Base-by-base conservation (phyloP, 1,140 invertebrate species). In the Pentalonia nigronervosa region DNA sequence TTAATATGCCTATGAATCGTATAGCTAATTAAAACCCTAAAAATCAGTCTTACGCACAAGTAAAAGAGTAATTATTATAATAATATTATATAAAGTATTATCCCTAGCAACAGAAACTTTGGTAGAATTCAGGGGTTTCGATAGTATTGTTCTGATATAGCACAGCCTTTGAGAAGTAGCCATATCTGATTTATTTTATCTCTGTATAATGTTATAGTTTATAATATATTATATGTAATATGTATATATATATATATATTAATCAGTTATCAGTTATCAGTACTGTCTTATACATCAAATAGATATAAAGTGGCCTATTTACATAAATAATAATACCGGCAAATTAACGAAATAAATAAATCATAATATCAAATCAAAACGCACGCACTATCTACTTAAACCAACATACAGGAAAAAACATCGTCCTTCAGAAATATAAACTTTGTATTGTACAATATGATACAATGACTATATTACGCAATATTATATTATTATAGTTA, bases 341-440 rank as follows among this genome's bases (percentile, higher is more conserved):
- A 93, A 93, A 93, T 86, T 84, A 93, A 93, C 34, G 34, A 56
- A 93, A 93, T 81, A 81, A 91, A 91, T 83, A 48, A 67, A 91
- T 93, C 86, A 92, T 90, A 25, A 93, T 86, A 93, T 86, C 81
- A 81, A 93, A 67, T 67, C 60, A 67, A 91, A 93, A 93, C 76
- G 81, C 91, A 93, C 91, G 67, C 91, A 84, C 91, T 93, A 93
- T 93, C 91, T 93, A 93, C 91, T 56, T 91, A 93, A 93, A 93
- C 34, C 76, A 93, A 93, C 91, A 93, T 93, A 93, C 91, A 93
- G 91, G 48, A 50, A 93, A 91, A 84, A 92, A 83, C n/a, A 93
- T 93, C 76, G 47, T 93, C 91, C 91, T 93, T 93, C 91, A 93
- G 91, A 93, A 93, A 93, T 93, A 93, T 93, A 53, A 36, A 83